Base-by-base conservation (phyloP, 2,797 vertebrate species). In the Pangasius djambal region DNA sequence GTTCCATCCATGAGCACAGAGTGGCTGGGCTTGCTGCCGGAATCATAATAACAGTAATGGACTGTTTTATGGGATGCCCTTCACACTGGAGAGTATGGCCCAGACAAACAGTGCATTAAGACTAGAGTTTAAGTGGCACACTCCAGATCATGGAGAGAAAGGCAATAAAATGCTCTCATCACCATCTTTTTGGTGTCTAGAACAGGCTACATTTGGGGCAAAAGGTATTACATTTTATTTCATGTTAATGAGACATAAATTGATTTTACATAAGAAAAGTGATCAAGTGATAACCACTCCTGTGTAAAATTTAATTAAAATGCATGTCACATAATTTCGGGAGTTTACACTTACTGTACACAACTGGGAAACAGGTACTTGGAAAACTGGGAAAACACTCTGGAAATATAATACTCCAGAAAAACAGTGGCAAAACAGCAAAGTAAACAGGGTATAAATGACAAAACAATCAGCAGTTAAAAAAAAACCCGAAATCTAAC, bases 21-120 rank as follows among this genome's bases (percentile, higher is more conserved):
- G 92, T 92, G 91, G 92, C 93, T 94, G 93, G 95, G 95, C 93
- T 87, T 88, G 50, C 91, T 31, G 92, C 94, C 93, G 91, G 67
- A 91, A 92, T 90, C 93, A 93, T 95, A 96, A 96, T 96, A 96
- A 95, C 93, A 94, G 95, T 95, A 95, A 96, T 95, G 94, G 94
- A 94, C 90, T 92, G 91, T 93, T 95, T 96, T 94, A 95, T 96
- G 91, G 94, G 94, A 95, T 55, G 89, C 92, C 94, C 92, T 92
- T 93, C 93, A 93, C 91, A 92, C 91, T 89, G 91, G 77, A 86
- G 83, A 89, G 86, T 91, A 86, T 90, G 63, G 87, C 87, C 31
- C 67, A 89, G 63, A 89, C 85, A 90, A 90, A 89, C 87, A 86
- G 88, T 90, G 88, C 91, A 92, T 86, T 90, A 90, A 88, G 85